Conservation (phyloP, 2,888 invertebrate genomes). For the Rhamphomyia laevipes region DNA sequence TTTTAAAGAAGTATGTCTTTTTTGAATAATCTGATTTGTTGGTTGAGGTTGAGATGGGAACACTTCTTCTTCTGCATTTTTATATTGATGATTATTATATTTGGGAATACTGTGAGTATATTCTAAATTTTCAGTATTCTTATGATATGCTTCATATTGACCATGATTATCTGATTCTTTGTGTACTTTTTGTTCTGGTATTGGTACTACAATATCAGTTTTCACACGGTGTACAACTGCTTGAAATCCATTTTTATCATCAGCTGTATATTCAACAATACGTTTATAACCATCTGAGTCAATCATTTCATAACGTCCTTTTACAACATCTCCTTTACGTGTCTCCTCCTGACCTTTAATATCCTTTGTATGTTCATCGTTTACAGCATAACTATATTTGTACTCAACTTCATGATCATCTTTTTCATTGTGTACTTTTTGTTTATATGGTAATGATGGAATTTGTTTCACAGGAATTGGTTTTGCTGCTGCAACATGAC, state of each 20-base stretch:
- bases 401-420: constrained; percentile 16
- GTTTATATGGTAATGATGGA: no score
- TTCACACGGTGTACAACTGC: constrained; percentile 30
- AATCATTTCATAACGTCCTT: constrained; percentile 31
- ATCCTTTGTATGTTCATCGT: constrained; percentile 31
- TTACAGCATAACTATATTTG: constrained; percentile 28
- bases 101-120: no score
- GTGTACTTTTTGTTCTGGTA: background rate
- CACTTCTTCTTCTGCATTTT: no score
- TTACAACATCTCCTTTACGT: constrained; percentile 32
- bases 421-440: no score
- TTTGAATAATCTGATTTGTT: no score
- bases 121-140: no score
- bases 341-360: constrained; percentile 32
- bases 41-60: no score
- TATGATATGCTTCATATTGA: no score
- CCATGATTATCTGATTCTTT: background rate
- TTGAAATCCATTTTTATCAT: constrained; percentile 32
- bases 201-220: constrained; percentile 17
- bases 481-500: no score
- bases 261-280: constrained; percentile 30
- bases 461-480: no score
- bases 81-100: no score
- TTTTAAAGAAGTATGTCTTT: no score
- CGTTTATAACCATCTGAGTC: constrained; percentile 32